Percentiles rank a stretch among this genome's conserved stretches.
These are phyloP conservation scores for Orius insidiosus DNA, from an alignment of 1,140 invertebrate genomes.

Conservation along the genomic window DNA sequence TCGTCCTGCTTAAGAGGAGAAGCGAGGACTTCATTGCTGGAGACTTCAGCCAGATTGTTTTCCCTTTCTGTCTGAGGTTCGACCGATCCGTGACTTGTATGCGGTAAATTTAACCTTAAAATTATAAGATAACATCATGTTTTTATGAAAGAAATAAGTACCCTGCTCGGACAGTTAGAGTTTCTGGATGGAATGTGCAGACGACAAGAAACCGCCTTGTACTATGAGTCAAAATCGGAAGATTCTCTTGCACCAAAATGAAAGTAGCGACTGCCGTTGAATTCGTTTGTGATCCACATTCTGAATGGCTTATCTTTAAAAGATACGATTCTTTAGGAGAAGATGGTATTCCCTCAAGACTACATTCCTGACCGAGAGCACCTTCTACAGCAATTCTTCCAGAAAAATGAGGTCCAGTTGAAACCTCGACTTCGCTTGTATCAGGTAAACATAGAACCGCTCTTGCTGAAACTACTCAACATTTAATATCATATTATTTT, in stretches of 20 bases:
- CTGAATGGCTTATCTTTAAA: constrained; percentile 49
- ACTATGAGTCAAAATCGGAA: constrained; percentile 62
- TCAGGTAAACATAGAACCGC: constrained; percentile 56
- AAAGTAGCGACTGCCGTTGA: constrained; percentile 53
- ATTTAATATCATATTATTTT: not conserved
- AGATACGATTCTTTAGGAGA: constrained; percentile 50
- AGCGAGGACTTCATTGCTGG: constrained; percentile 18
- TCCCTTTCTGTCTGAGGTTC: not conserved
- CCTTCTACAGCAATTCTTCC: constrained; percentile 55
- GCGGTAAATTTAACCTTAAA: constrained; percentile 18
- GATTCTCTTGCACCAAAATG: constrained; percentile 61
- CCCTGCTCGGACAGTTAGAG: constrained; percentile 55
- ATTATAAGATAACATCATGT: constrained; percentile 4
- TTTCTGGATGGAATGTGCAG: constrained; percentile 61
- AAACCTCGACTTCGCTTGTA: constrained; percentile 58
- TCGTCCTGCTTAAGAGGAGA: constrained; percentile 12
- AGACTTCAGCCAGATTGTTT: constrained; percentile 12
- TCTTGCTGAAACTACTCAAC: constrained; percentile 46
- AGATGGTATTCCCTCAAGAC: constrained; percentile 27
- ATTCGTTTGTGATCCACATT: constrained; percentile 57
- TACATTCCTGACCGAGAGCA: constrained; percentile 31
- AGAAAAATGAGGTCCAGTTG: constrained; percentile 56
- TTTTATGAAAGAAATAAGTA: constrained; percentile 11
- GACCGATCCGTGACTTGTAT: constrained; percentile 7
- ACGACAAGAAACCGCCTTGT: constrained; percentile 58